A percentile compares a stretch with the other conserved stretches of the same genome.
Evolutionary conservation across 2,113 vertebrate species (phyloP).

Genomic region (Setophaga kirtlandii): DNA sequence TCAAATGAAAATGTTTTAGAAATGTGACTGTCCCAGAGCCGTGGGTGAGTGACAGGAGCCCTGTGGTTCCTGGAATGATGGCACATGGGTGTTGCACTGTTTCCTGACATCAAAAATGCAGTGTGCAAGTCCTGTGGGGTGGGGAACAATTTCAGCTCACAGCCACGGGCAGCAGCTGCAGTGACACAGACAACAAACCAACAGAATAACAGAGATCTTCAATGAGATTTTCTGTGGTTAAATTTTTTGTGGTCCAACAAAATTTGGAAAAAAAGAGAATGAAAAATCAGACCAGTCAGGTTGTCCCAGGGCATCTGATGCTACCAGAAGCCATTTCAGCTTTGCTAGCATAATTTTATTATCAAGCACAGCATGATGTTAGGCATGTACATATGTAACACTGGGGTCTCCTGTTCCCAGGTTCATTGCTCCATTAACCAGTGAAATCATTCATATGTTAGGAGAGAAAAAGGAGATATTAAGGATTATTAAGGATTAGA

Average conservation of each 20-base stretch:
- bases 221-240: neutral
- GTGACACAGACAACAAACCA: neutral
- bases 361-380: neutral
- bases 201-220: neutral
- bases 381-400: neutral
- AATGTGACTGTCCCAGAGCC: neutral
- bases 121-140: neutral
- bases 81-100: neutral
- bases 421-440: neutral
- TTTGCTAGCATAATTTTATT: neutral
- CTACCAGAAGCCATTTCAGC: neutral
- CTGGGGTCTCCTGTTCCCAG: neutral
- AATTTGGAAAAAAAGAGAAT: neutral
- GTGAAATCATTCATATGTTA: neutral
- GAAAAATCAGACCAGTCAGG: neutral
- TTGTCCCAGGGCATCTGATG: neutral
- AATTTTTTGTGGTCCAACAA: neutral
- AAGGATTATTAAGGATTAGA: constrained; percentile 9
- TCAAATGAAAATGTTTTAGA: neutral
- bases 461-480: neutral
- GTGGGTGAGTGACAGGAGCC: neutral
- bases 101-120: neutral
- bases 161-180: neutral
- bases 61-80: neutral
- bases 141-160: neutral